phyloP scores from a whole-genome alignment of 2,113 vertebrate genomes.

The Sinocyclocheilus anophthalmus region DNA sequence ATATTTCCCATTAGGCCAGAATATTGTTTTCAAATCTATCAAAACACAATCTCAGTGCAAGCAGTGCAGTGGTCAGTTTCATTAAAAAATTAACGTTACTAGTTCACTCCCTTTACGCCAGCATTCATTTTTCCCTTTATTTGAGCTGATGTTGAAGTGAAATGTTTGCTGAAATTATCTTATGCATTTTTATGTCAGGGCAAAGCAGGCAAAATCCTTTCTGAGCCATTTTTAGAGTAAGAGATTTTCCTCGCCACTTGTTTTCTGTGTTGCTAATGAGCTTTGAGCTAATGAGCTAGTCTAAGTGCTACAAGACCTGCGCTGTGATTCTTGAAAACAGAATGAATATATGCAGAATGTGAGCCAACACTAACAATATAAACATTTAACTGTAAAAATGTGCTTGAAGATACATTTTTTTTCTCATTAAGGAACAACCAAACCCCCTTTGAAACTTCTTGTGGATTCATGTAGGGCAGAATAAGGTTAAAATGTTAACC shows the following conservation, averaged over 20 bases:
- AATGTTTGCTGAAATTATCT: background rate
- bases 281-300: slow-evolving; percentile 20
- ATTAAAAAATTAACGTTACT: background rate
- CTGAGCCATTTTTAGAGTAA: background rate
- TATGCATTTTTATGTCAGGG: background rate
- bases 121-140: background rate
- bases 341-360: background rate
- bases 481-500: slow-evolving; percentile 27
- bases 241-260: background rate
- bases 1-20: background rate
- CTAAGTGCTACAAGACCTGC: background rate
- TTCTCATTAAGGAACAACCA: slow-evolving; percentile 23
- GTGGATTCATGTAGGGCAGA: slow-evolving; percentile 27
- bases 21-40: background rate
- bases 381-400: slow-evolving; percentile 19
- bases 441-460: background rate
- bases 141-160: background rate
- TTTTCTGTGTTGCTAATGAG: background rate
- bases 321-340: background rate
- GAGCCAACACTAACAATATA: background rate
- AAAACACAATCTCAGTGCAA: background rate
- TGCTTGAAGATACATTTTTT: background rate
- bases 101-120: background rate
- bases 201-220: background rate
- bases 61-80: background rate